These are phyloP conservation scores for Atherinomorus stipes DNA, from an alignment of 2,113 vertebrate genomes.

Conservation along the genomic window DNA sequence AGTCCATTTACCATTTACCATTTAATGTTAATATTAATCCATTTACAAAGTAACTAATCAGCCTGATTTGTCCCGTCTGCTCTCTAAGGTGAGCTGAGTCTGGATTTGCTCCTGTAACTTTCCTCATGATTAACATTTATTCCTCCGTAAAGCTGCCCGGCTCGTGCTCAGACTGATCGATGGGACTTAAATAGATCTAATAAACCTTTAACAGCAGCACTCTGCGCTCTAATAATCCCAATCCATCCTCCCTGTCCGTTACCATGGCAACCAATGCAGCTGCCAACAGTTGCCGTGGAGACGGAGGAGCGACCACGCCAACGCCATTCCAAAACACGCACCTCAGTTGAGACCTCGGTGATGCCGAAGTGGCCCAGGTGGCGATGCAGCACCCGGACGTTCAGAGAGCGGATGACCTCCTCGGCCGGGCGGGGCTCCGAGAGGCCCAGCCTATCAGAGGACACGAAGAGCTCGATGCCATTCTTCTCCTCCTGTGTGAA, in stretches of 20 bases:
- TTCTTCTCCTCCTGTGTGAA: slow-evolving; percentile 89
- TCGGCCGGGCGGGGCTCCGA: slow-evolving; percentile 87
- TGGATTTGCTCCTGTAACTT: no score
- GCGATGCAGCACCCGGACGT: slow-evolving; percentile 88
- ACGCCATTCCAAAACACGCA: slow-evolving; percentile 55
- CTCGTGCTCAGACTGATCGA: slow-evolving; percentile 36
- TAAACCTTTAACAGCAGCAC: slow-evolving; percentile 38
- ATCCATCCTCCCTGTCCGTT: slow-evolving; percentile 27
- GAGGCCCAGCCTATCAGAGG: slow-evolving; percentile 84
- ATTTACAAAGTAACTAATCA: no score
- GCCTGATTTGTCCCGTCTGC: no score
- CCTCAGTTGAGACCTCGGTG: slow-evolving; percentile 91
- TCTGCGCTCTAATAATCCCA: slow-evolving; percentile 26
- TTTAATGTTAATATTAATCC: no score
- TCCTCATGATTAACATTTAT: slow-evolving; percentile 13
- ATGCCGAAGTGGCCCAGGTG: slow-evolving; percentile 92
- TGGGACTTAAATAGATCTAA: slow-evolving; percentile 49
- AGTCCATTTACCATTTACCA: no score
- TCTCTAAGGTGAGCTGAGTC: no score
- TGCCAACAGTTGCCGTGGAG: no score
- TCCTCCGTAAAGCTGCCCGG: slow-evolving; percentile 10
- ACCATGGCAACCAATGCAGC: slow-evolving; percentile 22
- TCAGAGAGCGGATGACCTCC: slow-evolving; percentile 93
- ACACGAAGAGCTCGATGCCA: slow-evolving; percentile 93
- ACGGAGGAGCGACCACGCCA: no score